phyloP scores from a whole-genome alignment of 2,797 vertebrate genomes.

The Emydoidea blandingii region DNA sequence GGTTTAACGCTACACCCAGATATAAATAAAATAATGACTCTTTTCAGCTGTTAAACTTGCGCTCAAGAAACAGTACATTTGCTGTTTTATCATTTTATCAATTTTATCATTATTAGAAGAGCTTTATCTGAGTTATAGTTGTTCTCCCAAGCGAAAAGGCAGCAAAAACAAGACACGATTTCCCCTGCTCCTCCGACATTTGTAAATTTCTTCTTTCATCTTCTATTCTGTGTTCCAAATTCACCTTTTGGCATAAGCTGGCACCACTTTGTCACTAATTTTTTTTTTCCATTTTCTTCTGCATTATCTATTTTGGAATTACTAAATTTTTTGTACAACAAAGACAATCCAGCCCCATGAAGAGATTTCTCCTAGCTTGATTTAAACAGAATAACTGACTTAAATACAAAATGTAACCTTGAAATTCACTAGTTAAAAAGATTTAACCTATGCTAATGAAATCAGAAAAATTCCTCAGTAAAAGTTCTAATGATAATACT shows the following conservation, averaged over 20 bases:
- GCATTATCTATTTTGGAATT: background rate
- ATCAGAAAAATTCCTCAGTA: conserved; percentile 5
- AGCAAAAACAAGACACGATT: background rate
- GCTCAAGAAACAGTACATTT: conserved; percentile 32
- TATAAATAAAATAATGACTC: background rate
- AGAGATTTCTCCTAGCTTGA: conserved; percentile 6
- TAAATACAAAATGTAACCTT: background rate
- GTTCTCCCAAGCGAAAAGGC: background rate
- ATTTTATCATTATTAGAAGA: background rate
- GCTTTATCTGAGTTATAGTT: background rate
- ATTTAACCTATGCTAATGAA: background rate
- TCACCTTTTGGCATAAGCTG: background rate
- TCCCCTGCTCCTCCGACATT: background rate
- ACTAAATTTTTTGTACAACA: background rate
- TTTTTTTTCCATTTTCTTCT: conserved; percentile 4
- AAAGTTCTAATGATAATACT: conserved; percentile 50
- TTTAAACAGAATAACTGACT: conserved; percentile 1
- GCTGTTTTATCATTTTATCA: too few relatives aligned
- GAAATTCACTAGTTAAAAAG: background rate
- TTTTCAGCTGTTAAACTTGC: conserved; percentile 42
- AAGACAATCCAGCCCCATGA: background rate
- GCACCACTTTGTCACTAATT: conserved; percentile 39
- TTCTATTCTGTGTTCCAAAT: conserved; percentile 16
- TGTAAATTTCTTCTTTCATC: background rate
- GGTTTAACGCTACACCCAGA: background rate